These are phyloP conservation scores for Dascyllus trimaculatus DNA, from an alignment of 2,113 vertebrate genomes.

Conservation along the genomic window DNA sequence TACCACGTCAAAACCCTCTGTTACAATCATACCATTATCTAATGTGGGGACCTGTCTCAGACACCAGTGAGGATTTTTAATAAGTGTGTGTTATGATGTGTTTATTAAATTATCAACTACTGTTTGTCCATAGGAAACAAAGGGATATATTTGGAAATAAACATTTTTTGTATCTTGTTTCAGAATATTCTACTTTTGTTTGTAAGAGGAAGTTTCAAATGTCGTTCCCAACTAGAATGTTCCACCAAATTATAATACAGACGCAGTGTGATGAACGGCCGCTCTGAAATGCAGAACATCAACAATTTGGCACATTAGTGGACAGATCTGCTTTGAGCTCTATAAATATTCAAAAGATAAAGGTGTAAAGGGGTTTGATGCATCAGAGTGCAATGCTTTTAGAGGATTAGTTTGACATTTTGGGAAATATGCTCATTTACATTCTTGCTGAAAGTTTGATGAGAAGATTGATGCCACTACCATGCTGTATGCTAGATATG, in stretches of 20 bases:
- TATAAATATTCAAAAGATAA: neutral
- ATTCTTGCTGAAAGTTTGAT: neutral
- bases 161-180: slow-evolving; percentile 71
- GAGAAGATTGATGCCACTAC: neutral
- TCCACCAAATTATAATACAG: neutral
- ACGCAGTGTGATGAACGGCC: neutral
- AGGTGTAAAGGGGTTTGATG: neutral
- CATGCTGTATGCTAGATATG: neutral
- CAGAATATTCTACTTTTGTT: slow-evolving; percentile 7
- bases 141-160: slow-evolving; percentile 82
- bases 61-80: slow-evolving; percentile 42
- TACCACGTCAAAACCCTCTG: slow-evolving; percentile 5
- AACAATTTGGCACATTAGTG: neutral
- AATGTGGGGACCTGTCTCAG: slow-evolving; percentile 23
- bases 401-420: slow-evolving; percentile 18
- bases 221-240: neutral
- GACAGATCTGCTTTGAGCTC: neutral
- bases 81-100: slow-evolving; percentile 28
- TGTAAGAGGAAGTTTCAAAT: neutral
- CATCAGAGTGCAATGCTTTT: neutral
- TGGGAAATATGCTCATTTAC: neutral
- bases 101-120: slow-evolving; percentile 72
- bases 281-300: neutral
- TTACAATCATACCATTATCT: slow-evolving; percentile 39
- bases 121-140: slow-evolving; percentile 57